Base-by-base conservation (phyloP, 1,140 invertebrate species). In the Gonioctena quinquepunctata region DNA sequence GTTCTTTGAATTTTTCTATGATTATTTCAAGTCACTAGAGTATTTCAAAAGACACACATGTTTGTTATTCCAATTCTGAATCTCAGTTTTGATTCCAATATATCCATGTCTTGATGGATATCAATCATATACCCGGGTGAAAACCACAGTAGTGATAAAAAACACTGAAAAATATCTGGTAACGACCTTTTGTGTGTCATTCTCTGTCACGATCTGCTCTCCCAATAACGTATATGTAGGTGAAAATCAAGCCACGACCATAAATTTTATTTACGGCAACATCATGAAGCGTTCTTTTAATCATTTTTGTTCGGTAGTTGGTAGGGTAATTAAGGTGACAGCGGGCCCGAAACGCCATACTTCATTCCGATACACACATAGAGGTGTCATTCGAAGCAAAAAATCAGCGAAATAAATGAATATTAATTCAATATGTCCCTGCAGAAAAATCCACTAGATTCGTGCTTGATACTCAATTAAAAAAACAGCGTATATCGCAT, bases 341-440 rank as follows among this genome's bases (percentile, higher is more conserved):
- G n/a, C 22, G 19, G 33, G 60, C 19, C 13, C 60, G 42, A 27
- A 64, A 48, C 61, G 33, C 63, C 63, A 66, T 66, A 52, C 63
- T 66, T 66, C 63, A 66, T 54, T 16, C 22, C 11, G 22, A 28
- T 54, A 52, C 63, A 21, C 49, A 23, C 26, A 66, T 54, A 23
- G 5, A 27, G 63, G 23, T 66, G 63, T 54, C 63, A 66, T 23
- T 66, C 49, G 22, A 33, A 26, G 22, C 33, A 66, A 72, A 72
- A 75, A 75, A 75, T 75, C 72, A 67, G 26, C 72, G 42, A 67
- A 68, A 70, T 68, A 77, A 79, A 79, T 79, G 74, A 77, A 79
- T 77, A 79, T 79, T 77, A 79, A 79, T 77, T 74, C 76, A 73
- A 79, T 79, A 68, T 70, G 70, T 77, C 77, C 77, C 77, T 71